Base-by-base conservation (phyloP, 2,888 invertebrate genomes). In the Cheilosia vulpina region DNA sequence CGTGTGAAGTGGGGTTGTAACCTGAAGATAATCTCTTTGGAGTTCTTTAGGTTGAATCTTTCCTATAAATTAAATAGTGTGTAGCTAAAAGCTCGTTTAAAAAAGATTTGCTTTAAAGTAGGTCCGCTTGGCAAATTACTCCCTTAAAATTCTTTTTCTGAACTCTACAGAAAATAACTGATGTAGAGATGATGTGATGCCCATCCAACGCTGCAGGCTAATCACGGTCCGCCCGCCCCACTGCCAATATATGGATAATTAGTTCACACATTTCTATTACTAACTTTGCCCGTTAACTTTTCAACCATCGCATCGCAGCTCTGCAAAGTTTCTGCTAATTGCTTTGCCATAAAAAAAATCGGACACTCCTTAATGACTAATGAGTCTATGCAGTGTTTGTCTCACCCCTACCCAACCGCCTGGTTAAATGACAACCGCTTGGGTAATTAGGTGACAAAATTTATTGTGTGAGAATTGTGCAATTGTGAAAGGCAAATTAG, bases 381-480 rank as follows among this genome's bases (percentile, higher is more conserved):
- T 84, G 77, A 55, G 24, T 34, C 62, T 52, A n/a, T 41, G 41
- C 77, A 38, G 47, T 69, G 63, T 78, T 63, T 69, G 75, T 71
- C 31, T 31, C 31, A 31, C 31, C 31, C 31, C 31, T 2, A 2
- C 9, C 9, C 31, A 9, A 13, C 3, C 38, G 4, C 60, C 65
- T 17, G 60, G 58, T 75, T 75, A 79, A 79, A 84, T 65, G 69
- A 65, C 68, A 75, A 60, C 47, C 65, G 53, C 78, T 60, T 65
- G 55, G 55, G 84, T 75, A 79, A 84, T 84, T 84, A 79, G 75
- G 84, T 84, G 84, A 45, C 75, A 69, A 75, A 84, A 75, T 84
- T 79, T 79, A 84, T 84, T 71, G 79, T 80, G 84, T 84, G 84
- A 65, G 60, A 84, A 79, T 76, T 60, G 79, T 66, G 69, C 73